phyloP scores from a whole-genome alignment of 2,888 invertebrate genomes.

The Didymodactylos carnosus region DNA sequence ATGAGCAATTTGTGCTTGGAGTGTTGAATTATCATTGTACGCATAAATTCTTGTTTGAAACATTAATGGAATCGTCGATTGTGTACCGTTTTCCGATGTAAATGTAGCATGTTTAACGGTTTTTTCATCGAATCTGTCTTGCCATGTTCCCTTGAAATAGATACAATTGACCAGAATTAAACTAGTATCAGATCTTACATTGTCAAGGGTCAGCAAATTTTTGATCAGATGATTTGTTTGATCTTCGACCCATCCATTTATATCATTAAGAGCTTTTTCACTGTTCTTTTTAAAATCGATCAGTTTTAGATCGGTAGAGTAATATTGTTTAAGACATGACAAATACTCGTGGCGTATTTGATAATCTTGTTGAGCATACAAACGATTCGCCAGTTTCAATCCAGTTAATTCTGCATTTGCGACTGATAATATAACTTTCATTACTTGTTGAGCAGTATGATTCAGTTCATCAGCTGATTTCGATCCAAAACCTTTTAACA shows the following conservation, averaged over 20 bases:
- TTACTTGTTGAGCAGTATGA: not conserved
- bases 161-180: no score
- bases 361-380: not conserved
- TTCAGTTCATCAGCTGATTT: not conserved
- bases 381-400: not conserved
- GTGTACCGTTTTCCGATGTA: no score
- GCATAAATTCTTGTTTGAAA: no score
- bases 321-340: constrained; percentile 17
- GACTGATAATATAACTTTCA: not conserved
- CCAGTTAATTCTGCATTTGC: not conserved
- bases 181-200: no score
- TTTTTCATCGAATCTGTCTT: no score
- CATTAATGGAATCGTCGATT: no score
- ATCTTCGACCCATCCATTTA: constrained; percentile 61
- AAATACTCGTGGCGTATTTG: not conserved
- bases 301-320: constrained; percentile 18
- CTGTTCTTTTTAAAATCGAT: constrained; percentile 20
- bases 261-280: constrained; percentile 29
- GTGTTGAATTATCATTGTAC: no score
- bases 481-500: constrained; percentile 4
- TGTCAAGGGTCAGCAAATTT: no score
- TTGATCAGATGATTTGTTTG: constrained; percentile 41
- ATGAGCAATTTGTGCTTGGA: no score
- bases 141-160: not conserved
- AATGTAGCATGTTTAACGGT: no score